phyloP scores from a whole-genome alignment of 2,797 vertebrate genomes.

The Bovichtus diacanthus region DNA sequence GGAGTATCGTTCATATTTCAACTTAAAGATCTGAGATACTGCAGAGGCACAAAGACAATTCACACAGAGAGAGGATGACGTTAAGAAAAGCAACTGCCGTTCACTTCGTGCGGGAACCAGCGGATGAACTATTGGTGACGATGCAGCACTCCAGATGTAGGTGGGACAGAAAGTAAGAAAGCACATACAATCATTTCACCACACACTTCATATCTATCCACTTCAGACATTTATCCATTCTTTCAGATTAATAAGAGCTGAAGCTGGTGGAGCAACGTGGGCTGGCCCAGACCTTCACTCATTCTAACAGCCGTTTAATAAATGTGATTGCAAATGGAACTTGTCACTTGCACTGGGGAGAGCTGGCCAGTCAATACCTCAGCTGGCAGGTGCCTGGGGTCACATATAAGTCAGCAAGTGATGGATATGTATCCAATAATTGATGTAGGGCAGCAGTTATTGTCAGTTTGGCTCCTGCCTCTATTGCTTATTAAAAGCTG shows the following conservation, averaged over 20 bases:
- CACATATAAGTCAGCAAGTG: slow-evolving; percentile 87
- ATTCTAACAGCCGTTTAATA: slow-evolving; percentile 89
- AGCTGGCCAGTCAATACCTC: slow-evolving; percentile 85
- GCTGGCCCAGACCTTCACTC: slow-evolving; percentile 80
- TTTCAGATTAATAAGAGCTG: slow-evolving; percentile 79
- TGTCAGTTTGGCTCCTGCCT: slow-evolving; percentile 87
- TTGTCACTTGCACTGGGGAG: slow-evolving; percentile 86
- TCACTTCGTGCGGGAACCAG: slow-evolving; percentile 12
- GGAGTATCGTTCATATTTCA: background rate
- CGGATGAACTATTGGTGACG: background rate
- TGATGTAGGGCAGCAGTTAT: slow-evolving; percentile 88
- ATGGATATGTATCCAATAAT: slow-evolving; percentile 91
- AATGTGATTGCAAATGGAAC: slow-evolving; percentile 90
- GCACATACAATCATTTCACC: slow-evolving; percentile 36
- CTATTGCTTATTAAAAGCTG: slow-evolving; percentile 90
- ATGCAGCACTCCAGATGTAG: slow-evolving; percentile 17
- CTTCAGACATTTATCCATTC: slow-evolving; percentile 67
- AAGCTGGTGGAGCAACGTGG: slow-evolving; percentile 62
- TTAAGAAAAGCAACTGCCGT: background rate
- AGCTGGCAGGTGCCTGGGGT: slow-evolving; percentile 88
- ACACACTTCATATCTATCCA: slow-evolving; percentile 40
- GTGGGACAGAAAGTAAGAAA: slow-evolving; percentile 25
- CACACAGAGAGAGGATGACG: background rate
- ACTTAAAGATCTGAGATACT: background rate
- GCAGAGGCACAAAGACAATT: background rate